These are phyloP conservation scores for Apamea crenata DNA, from an alignment of 2,888 invertebrate species.

Conservation along the genomic window DNA sequence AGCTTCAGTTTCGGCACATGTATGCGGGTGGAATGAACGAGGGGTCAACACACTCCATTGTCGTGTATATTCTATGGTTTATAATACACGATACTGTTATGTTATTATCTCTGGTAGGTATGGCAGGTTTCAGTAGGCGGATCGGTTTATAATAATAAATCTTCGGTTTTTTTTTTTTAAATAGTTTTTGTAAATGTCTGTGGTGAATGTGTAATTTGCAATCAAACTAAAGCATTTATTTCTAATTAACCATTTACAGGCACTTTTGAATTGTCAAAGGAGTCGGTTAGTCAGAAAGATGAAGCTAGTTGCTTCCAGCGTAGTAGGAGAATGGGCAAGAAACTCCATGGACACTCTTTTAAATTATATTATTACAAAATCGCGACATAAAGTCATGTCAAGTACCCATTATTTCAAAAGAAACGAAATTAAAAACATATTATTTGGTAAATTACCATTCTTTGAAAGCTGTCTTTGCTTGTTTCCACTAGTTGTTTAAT, in stretches of 20 bases:
- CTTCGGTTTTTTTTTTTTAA: background rate
- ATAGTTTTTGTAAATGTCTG: background rate
- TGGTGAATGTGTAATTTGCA: background rate
- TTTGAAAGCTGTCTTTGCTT: background rate
- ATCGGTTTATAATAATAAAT: background rate
- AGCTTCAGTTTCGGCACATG: conserved; percentile 63
- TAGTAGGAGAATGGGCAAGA: no score
- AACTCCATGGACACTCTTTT: no score
- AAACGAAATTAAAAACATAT: background rate
- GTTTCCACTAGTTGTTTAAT: background rate
- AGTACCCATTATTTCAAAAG: background rate
- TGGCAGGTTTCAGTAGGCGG: conserved; percentile 39
- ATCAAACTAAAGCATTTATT: no score
- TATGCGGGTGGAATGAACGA: conserved; percentile 70
- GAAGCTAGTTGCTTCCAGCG: no score
- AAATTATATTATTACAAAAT: no score
- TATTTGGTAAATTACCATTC: background rate
- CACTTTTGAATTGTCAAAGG: no score
- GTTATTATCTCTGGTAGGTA: conserved; percentile 42
- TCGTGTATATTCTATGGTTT: conserved; percentile 54
- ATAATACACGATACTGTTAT: conserved; percentile 57
- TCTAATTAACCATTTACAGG: no score
- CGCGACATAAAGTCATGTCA: background rate
- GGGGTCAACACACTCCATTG: conserved; percentile 65
- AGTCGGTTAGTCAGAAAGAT: no score